Conservation (phyloP, 1,140 invertebrate genomes). For the Macrostomum lignano region DNA sequence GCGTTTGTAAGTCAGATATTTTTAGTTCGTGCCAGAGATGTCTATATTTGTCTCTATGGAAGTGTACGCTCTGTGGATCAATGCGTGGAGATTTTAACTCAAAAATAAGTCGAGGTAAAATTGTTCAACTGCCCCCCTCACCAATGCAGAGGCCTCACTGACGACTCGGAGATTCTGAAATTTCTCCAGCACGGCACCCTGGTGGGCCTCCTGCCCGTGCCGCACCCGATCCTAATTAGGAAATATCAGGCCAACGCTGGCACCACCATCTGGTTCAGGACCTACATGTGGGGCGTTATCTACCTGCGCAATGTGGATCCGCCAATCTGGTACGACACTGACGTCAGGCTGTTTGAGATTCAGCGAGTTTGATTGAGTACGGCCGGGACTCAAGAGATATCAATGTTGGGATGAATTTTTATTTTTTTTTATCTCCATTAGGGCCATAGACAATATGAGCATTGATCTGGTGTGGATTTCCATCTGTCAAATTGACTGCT, state of each 20-base stretch:
- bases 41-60: no score
- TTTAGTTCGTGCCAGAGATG: no score
- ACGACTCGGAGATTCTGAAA: constrained; percentile 93
- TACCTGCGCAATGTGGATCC: constrained; percentile 90
- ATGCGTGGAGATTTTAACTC: no score
- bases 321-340: constrained; percentile 95
- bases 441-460: no score
- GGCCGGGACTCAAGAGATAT: no score
- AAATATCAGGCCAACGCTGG: constrained; percentile 94
- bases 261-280: constrained; percentile 92
- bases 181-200: constrained; percentile 94
- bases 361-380: constrained; percentile 23
- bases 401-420: no score
- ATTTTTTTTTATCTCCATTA: no score
- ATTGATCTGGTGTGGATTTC: no score
- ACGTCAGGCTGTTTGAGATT: constrained; percentile 78
- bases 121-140: constrained; percentile 1
- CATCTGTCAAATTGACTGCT: no score
- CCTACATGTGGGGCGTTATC: constrained; percentile 97
- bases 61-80: no score
- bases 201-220: constrained; percentile 81
- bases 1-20: no score
- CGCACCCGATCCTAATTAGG: constrained; percentile 87
- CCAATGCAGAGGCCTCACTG: constrained; percentile 58
- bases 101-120: constrained; percentile 4